These are phyloP conservation scores for Philhelius pedissequus DNA, from an alignment of 2,888 invertebrate genomes.

Conservation along the genomic window DNA sequence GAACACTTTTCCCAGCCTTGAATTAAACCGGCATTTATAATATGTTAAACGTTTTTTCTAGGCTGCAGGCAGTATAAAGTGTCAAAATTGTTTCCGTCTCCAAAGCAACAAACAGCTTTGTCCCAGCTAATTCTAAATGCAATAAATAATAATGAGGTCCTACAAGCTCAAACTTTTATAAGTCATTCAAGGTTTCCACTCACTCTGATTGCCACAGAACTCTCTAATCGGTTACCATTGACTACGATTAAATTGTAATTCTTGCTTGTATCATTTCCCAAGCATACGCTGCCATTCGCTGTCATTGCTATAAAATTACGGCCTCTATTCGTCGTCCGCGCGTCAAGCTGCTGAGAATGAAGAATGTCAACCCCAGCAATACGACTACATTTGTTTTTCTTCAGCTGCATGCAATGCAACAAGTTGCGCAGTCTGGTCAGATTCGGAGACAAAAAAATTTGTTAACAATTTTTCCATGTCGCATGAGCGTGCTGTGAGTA, in stretches of 20 bases:
- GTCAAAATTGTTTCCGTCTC: conserved; percentile 51
- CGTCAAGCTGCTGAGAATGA: conserved; percentile 37
- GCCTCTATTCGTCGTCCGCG: conserved; percentile 3
- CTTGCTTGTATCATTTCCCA: conserved; percentile 38
- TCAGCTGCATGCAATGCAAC: background rate
- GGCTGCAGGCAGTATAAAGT: background rate
- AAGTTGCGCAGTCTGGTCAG: conserved; percentile 13
- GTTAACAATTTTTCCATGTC: conserved; percentile 31
- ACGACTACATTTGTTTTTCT: background rate
- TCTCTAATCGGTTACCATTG: conserved; percentile 37
- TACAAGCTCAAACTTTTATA: conserved; percentile 45
- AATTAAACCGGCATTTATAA: background rate
- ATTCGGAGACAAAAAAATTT: conserved; percentile 35
- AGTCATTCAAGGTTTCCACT: conserved; percentile 61
- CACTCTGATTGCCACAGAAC: conserved; percentile 33
- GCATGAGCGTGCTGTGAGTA: conserved; percentile 27
- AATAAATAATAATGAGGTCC: conserved; percentile 69
- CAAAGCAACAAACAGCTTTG: conserved; percentile 45
- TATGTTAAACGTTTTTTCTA: conserved; percentile 35
- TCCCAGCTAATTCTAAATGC: conserved; percentile 38
- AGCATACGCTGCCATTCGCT: conserved; percentile 16
- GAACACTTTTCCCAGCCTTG: conserved; percentile 58
- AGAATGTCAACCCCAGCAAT: conserved; percentile 43
- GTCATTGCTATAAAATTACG: conserved; percentile 42
- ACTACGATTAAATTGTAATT: conserved; percentile 63